Evolutionary conservation across 2,888 invertebrate genomes (phyloP), one percentile per base, ranked within the genome.

Genomic region (Andrena bucephala): DNA sequence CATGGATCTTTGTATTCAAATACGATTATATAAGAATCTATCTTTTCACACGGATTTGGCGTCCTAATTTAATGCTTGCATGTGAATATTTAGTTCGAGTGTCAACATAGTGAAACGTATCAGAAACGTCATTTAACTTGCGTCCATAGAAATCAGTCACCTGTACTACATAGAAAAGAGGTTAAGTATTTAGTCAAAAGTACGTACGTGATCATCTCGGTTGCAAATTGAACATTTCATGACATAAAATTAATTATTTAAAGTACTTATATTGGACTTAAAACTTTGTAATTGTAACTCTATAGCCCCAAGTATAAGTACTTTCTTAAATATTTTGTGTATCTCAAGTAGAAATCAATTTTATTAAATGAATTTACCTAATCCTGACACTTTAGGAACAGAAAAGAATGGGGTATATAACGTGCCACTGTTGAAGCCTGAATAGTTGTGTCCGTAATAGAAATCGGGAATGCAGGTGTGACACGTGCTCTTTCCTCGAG

Each of bases 401-500:
- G 16, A 13, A 69, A 24, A 48, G 4, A 20, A 6, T 29, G 31
- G 29, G 13, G 24, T 10, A 42, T 13, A 42, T 31, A 1, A n/a
- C 2, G 31, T 57, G 62, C 20, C 24, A 2, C 24, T 24, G 24
- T 42, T 13, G 13, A 42, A 16, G 4, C 5, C 42, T 42, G 42
- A 42, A 42, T 48, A 27, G 5, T 57, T 33, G 54, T 13, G 48
- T 31, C 48, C 20, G 20, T 52, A 60, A 63, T 33, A 60, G 20
- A n/a, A 59, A 10, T 7, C 24, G n/a, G 36, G 36, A 73, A 70
- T 72, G 20, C 24, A 65, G 29, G 54, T 27, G 54, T 27, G n/a
- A 16, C 42, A 24, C 63, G 54, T 57, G 13, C 57, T 67, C 27
- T 20, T 67, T 68, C 48, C 54, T 65, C 16, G 54, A 10, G 5